phyloP scores from a whole-genome alignment of 2,888 invertebrate genomes.

The Pecten maximus region DNA sequence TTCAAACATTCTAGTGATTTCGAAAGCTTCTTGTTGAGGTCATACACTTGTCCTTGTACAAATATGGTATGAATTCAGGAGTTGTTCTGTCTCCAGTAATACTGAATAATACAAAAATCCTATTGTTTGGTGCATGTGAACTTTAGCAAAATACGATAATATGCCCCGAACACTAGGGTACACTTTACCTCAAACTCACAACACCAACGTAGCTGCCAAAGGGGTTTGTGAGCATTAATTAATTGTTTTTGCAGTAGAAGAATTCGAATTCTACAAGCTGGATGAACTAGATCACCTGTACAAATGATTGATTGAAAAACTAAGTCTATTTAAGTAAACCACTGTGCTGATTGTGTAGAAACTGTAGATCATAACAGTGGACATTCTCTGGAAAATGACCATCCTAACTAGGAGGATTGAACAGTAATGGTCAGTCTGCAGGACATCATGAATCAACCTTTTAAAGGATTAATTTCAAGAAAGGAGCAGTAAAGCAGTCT shows the following conservation, averaged over 20 bases:
- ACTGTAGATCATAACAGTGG: not conserved
- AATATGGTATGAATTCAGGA: not conserved
- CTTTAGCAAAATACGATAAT: not conserved
- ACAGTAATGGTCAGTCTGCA: not conserved
- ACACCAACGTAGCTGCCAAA: not conserved
- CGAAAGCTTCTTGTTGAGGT: not conserved
- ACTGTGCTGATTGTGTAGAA: not conserved
- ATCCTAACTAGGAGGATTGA: not conserved
- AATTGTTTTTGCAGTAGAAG: not conserved
- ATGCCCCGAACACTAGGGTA: not conserved
- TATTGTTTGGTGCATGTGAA: not conserved
- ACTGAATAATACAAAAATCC: not conserved
- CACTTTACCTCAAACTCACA: not conserved
- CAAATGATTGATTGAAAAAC: not conserved
- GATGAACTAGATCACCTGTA: not conserved
- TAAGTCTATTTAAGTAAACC: not conserved
- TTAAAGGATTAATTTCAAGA: not conserved
- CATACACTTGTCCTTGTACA: not conserved
- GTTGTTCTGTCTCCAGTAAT: not conserved
- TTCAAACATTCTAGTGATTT: not conserved
- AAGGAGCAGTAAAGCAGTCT: constrained; percentile 24
- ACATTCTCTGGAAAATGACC: constrained; percentile 6
- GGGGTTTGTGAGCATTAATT: not conserved
- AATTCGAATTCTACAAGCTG: not conserved
- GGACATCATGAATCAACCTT: not conserved